Evolutionary conservation across 92 coral and sea anemone species (phyloP), one percentile per base, ranked within the genome.

Genomic region (Chrysogorgia sp.): DNA sequence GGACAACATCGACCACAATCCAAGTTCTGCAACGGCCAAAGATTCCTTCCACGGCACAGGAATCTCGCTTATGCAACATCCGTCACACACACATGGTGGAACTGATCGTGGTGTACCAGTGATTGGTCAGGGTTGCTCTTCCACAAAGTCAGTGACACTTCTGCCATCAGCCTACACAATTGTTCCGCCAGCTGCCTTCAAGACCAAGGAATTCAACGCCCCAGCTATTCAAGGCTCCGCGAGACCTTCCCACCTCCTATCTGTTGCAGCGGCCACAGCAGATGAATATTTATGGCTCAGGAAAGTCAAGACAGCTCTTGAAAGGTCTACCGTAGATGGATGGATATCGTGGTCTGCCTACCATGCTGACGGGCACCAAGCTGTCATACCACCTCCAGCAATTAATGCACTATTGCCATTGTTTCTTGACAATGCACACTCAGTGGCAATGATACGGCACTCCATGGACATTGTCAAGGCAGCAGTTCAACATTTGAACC

Each of bases 1-100:
- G 5, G 82, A 77, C 30, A 77, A 63, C 55, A 77, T 63, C 40
- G 53, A 62, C n/a, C n/a, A n/a, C n/a, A n/a, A n/a, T n/a, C n/a
- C n/a, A n/a, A n/a, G n/a, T n/a, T n/a, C n/a, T n/a, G 25, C 82
- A 13, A 77, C 70, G 10, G 49, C 74, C 35, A 22, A 47, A 15
- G 63, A 77, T 49, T 76, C 82, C 0, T 77, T 77, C 32, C 82
- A 77, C 45, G 74, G 74, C 22, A 77, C 74, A 1, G 82, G 71
- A 12, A 77, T 77, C 0, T 63, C 74, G 3, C 59, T 77, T 13
- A 34, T 62, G 21, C 82, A 77, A 58, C 82, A 77, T 74, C 79
- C 72, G 1, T 40, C 82, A n/a, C 31, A 55, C 1, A 45, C 4
- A 57, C 66, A 6, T 23, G 26, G 68, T 15, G 82, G 71, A 24